Percentiles rank a stretch among this genome's conserved stretches.
phyloP scores from a whole-genome alignment of 1,140 invertebrate species.

The Drosophila tropicalis region DNA sequence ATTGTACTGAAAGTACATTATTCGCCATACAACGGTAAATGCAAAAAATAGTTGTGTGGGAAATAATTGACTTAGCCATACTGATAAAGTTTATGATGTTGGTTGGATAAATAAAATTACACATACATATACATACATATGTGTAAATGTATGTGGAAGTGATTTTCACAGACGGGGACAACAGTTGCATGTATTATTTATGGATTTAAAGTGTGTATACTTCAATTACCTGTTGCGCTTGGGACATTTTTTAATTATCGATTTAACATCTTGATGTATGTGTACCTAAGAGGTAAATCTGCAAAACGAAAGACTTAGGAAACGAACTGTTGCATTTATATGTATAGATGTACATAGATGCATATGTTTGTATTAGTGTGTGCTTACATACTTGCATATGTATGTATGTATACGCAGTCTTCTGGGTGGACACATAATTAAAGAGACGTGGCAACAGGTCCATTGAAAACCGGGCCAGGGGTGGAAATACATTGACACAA shows the following conservation, averaged over 20 bases:
- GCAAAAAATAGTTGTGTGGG: background rate
- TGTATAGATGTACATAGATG: background rate
- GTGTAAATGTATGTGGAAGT: background rate
- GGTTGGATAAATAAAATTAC: slow-evolving; percentile 10
- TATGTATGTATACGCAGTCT: slow-evolving; percentile 10
- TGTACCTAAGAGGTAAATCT: slow-evolving; percentile 13
- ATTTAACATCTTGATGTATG: slow-evolving; percentile 20
- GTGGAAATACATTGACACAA: slow-evolving; percentile 1
- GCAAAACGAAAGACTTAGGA: slow-evolving; percentile 7
- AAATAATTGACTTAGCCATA: background rate
- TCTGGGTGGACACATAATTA: slow-evolving; percentile 8
- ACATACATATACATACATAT: slow-evolving; percentile 26
- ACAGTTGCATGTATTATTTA: slow-evolving; percentile 53
- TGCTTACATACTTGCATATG: background rate
- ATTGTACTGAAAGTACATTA: background rate
- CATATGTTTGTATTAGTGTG: background rate
- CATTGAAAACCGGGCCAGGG: slow-evolving; percentile 5
- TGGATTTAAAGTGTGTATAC: slow-evolving; percentile 68
- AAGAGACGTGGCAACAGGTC: slow-evolving; percentile 16
- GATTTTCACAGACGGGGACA: slow-evolving; percentile 14
- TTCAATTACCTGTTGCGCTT: slow-evolving; percentile 49
- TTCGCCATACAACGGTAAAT: slow-evolving; percentile 11
- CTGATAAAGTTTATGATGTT: background rate
- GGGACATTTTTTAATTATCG: slow-evolving; percentile 18
- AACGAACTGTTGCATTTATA: slow-evolving; percentile 3